phyloP scores from a whole-genome alignment of 2,888 invertebrate genomes.

The Cylindroiulus punctatus region DNA sequence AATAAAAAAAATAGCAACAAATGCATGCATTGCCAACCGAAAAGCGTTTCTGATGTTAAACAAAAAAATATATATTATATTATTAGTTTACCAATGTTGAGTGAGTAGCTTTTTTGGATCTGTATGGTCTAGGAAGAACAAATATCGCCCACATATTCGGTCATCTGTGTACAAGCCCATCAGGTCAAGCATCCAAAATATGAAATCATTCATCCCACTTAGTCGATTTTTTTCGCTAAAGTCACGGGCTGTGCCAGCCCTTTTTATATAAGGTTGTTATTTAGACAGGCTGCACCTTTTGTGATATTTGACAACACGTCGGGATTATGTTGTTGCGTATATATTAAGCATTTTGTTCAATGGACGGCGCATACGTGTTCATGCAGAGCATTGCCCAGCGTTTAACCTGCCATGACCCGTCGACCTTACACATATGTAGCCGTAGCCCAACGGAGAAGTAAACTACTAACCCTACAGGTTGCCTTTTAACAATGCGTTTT shows the following conservation, averaged over 20 bases:
- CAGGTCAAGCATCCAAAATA: conserved; percentile 1
- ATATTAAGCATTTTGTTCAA: conserved; percentile 38
- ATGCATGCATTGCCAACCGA: too few relatives aligned
- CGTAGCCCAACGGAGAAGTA: conserved; percentile 29
- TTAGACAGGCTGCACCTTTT: conserved; percentile 38
- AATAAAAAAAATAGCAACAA: too few relatives aligned
- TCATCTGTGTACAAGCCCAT: background rate
- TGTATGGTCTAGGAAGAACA: too few relatives aligned
- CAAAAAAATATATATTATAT: too few relatives aligned
- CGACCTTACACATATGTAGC: conserved; percentile 34
- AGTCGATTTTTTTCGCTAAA: background rate
- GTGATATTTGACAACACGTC: conserved; percentile 35
- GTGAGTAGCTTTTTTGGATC: background rate
- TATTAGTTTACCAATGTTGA: too few relatives aligned
- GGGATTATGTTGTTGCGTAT: conserved; percentile 25
- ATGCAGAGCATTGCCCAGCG: conserved; percentile 50
- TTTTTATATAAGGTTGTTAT: conserved; percentile 28
- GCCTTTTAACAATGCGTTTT: conserved; percentile 36
- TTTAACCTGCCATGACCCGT: conserved; percentile 50
- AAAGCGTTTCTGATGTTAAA: too few relatives aligned
- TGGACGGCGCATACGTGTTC: conserved; percentile 13
- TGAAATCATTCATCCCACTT: conserved; percentile 37
- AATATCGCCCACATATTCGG: background rate
- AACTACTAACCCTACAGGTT: conserved; percentile 42
- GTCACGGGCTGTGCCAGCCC: background rate